Evolutionary conservation across 2,113 vertebrate species (phyloP), one percentile per base, ranked within the genome.

Genomic region (Hippocampus abdominalis): DNA sequence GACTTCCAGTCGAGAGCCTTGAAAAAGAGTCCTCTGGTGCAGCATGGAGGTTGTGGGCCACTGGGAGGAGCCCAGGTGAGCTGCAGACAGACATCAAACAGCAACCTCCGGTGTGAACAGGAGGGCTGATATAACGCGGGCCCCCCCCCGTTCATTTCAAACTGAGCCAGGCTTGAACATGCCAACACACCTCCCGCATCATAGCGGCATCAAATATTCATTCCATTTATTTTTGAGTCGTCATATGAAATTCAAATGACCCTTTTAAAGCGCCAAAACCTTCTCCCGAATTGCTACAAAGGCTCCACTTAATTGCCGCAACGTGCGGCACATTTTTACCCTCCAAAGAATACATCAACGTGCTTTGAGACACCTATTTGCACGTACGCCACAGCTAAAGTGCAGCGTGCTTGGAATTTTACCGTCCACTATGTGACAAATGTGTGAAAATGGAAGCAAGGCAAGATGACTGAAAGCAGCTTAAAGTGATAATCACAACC

Each of bases 1-100:
- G 0, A 40, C 79, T 66, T 72, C 56, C 68, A 72, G 82, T 82
- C 84, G 76, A 86, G 82, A 75, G 75, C 74, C 75, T 85, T 82
- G 84, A 81, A 86, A 82, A 78, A 72, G 73, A 80, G 81, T 81
- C 80, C 68, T 68, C 74, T 53, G 78, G 71, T 81, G 76, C 64
- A 69, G 44, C 49, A 49, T 84, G 80, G 9, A 1, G 76, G 75
- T 83, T 83, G 72, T 71, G 61, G 65, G 56, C 48, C 73, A 73
- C 42, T 12, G 53, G 12, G 2, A 83, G 77, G 76, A 73, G 69
- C 46, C 75, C 77, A 44, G 71, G 18, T 42, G 79, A 71, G 82
- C 59, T 20, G 64, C 51, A 23, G 51, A 81, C 51, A 23, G 51
- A 81, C 77, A 84, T 83, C 87, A 87, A 74, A 82, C 64, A 63